Evolutionary conservation across 2,113 vertebrate genomes (phyloP), one percentile per base, ranked within the genome.

Genomic region (Nothobranchius furzeri): DNA sequence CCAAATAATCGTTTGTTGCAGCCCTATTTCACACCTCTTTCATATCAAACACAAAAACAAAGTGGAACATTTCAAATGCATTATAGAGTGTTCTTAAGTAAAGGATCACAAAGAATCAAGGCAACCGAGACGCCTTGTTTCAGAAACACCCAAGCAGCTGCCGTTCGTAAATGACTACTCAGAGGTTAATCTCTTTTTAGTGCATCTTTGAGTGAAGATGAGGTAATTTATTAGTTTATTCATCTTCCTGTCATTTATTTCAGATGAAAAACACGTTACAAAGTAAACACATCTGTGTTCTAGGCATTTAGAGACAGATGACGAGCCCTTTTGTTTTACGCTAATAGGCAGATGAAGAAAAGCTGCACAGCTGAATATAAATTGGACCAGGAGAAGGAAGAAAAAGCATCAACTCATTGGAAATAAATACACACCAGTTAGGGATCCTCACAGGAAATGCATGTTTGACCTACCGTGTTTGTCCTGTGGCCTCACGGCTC

Each of bases 241-340:
- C 37, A 35, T 66, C 59, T 7, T 7, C 40, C 57, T 55, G 80
- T 73, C 53, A 67, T 35, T 49, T 35, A 49, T 73, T 79, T 76
- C 46, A 73, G 68, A 52, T 30, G 30, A 30, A 73, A 61, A 62
- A 67, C 53, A 72, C 47, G 54, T 35, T 55, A 6, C 9, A 40
- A n/a, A n/a, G n/a, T n/a, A n/a, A 50, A 17, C 17, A 15, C 43
- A 56, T 62, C 61, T 14, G 7, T 67, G 14, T n/a, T 65, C 3
- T 13, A n/a, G 73, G 53, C 68, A 37, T 66, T 59, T 30, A 30
- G 47, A 68, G 54, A 56, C 64, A 70, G 17, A 42, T 60, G 45
- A 64, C 48, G 43, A 57, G 51, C 37, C 51, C 68, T 67, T 30
- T 77, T 64, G 20, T 46, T 63, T 64, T 66, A 25, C 57, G 43